These are phyloP conservation scores for Clarias pachynema DNA, from an alignment of 2,797 vertebrate genomes.

Conservation along the genomic window DNA sequence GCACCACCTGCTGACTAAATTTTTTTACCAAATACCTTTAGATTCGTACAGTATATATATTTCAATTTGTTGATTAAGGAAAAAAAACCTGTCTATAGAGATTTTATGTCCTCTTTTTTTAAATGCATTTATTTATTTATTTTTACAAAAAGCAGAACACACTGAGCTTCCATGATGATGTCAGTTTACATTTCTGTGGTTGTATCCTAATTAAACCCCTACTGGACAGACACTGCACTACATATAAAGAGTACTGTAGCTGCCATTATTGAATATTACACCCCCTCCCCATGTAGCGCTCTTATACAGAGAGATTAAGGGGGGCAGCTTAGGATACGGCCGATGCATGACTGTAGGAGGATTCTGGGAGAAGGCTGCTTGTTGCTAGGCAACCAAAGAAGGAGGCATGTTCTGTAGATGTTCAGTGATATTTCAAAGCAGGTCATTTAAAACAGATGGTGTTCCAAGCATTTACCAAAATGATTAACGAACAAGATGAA, in stretches of 20 bases:
- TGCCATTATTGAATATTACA: not conserved
- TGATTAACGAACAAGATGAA: not conserved
- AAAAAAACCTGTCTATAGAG: not conserved
- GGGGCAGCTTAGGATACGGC: not conserved
- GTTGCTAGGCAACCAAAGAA: slow-evolving; percentile 53
- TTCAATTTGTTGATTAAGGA: not conserved
- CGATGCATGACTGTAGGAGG: not conserved
- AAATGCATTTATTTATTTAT: not conserved
- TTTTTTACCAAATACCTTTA: not conserved
- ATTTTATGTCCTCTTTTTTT: not conserved
- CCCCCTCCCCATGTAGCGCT: not conserved
- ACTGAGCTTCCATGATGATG: not conserved
- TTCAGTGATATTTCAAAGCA: slow-evolving; percentile 14
- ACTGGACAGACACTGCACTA: not conserved
- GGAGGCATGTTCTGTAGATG: not conserved
- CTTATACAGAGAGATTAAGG: not conserved
- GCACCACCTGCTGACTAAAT: not conserved
- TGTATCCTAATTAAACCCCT: not conserved
- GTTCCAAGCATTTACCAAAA: slow-evolving; percentile 24
- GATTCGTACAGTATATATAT: not conserved
- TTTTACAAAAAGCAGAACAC: not conserved
- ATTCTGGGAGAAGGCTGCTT: slow-evolving; percentile 38
- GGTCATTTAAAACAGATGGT: slow-evolving; percentile 7
- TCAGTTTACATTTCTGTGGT: not conserved
- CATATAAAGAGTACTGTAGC: not conserved